These are phyloP conservation scores for Vesta saturnalis DNA, from an alignment of 2,888 invertebrate genomes.

Conservation along the genomic window DNA sequence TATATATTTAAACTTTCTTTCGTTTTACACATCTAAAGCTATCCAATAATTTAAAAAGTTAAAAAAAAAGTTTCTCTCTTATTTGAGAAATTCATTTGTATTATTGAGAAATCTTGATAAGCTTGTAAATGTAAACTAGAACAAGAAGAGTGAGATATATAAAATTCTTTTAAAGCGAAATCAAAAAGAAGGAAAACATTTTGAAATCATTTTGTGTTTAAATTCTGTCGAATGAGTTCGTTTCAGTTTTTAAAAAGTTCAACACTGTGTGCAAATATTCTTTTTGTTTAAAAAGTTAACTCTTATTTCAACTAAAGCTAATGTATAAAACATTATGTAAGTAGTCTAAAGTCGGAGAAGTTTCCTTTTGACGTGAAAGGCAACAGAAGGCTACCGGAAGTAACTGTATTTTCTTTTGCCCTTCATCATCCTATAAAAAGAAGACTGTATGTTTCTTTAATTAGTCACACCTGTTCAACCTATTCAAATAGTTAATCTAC, in stretches of 20 bases:
- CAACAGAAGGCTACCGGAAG: conserved; percentile 38
- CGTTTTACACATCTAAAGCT: conserved; percentile 7
- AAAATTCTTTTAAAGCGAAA: conserved; percentile 16
- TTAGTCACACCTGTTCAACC: conserved; percentile 13
- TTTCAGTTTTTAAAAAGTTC: conserved; percentile 18
- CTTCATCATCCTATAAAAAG: conserved; percentile 31
- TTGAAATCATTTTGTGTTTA: conserved; percentile 19
- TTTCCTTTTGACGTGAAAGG: conserved; percentile 38
- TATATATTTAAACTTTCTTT: conserved; percentile 22
- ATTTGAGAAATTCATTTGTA: neutral
- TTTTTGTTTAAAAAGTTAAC: conserved; percentile 31
- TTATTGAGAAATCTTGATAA: conserved; percentile 6
- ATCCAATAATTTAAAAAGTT: conserved; percentile 16
- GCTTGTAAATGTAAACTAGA: conserved; percentile 13
- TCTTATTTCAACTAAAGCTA: conserved; percentile 37
- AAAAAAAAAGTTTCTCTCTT: neutral
- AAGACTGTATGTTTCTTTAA: conserved; percentile 32
- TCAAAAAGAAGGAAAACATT: conserved; percentile 12
- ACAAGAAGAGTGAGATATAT: conserved; percentile 7
- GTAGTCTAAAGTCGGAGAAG: conserved; percentile 38
- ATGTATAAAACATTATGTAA: conserved; percentile 40
- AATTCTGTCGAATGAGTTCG: conserved; percentile 19
- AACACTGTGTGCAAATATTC: conserved; percentile 27
- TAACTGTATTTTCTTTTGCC: conserved; percentile 27
- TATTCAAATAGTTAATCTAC: conserved; percentile 16